phyloP scores from a whole-genome alignment of 2,113 vertebrate genomes.

The Astur gentilis region DNA sequence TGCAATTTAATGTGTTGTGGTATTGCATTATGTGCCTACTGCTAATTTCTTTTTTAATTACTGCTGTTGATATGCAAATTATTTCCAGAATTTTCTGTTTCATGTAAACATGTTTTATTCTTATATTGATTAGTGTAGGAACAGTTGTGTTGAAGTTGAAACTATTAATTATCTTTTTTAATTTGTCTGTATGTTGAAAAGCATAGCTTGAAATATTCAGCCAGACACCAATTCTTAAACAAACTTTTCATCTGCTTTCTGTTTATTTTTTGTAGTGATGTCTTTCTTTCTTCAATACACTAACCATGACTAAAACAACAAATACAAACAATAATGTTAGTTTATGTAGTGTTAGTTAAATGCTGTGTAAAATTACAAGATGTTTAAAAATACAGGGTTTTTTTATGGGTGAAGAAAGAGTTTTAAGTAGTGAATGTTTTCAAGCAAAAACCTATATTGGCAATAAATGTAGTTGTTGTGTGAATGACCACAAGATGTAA shows the following conservation, averaged over 20 bases:
- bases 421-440: not conserved
- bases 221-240: not conserved
- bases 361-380: not conserved
- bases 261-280: not conserved
- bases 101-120: not conserved
- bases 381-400: not conserved
- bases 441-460: not conserved
- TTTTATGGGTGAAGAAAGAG: not conserved
- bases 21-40: not conserved
- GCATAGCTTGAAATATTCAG: not conserved
- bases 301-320: not conserved
- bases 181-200: not conserved
- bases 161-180: accelerated
- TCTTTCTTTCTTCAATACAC: not conserved
- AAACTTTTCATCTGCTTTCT: not conserved
- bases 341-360: not conserved
- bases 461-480: not conserved
- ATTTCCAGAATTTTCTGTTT: not conserved
- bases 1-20: not conserved
- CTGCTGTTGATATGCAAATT: not conserved
- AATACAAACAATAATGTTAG: not conserved
- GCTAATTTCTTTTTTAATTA: not conserved
- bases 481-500: not conserved
- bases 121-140: not conserved
- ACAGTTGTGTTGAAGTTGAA: not conserved